These are phyloP conservation scores for Cydia splendana DNA, from an alignment of 1,140 invertebrate species.

Conservation along the genomic window DNA sequence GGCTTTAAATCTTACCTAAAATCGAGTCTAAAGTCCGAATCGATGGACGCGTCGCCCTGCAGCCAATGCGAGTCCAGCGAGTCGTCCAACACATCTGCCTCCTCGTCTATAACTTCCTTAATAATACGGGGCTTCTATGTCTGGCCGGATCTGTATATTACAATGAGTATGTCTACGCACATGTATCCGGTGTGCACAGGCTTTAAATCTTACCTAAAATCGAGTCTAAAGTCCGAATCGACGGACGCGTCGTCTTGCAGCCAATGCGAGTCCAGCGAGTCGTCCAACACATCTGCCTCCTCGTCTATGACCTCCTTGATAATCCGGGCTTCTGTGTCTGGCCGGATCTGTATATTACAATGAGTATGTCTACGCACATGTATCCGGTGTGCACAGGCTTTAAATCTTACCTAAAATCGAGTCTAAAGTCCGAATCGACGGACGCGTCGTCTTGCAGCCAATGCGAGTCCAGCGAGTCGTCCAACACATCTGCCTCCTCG, in stretches of 20 bases:
- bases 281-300: conserved; percentile 65
- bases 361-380: too few species aligned
- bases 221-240: conserved; percentile 56
- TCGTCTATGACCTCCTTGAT: conserved; percentile 48
- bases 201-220: conserved; percentile 55
- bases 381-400: conserved; percentile 34
- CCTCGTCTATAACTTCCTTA: conserved; percentile 65
- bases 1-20: conserved; percentile 52
- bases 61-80: conserved; percentile 70
- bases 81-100: conserved; percentile 66
- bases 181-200: too few species aligned
- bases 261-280: conserved; percentile 69
- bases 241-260: conserved; percentile 63
- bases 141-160: conserved; percentile 42
- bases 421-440: conserved; percentile 54
- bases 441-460: conserved; percentile 69
- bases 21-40: conserved; percentile 59
- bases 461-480: conserved; percentile 67
- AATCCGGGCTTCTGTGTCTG: conserved; percentile 59
- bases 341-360: conserved; percentile 37
- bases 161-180: too few species aligned
- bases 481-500: conserved; percentile 66
- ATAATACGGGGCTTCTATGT: conserved; percentile 62
- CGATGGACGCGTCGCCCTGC: conserved; percentile 63
- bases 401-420: conserved; percentile 61